A percentile compares a stretch with the other conserved stretches of the same genome.
Conservation (phyloP, 1,140 invertebrate species). For the Philopotamus ludificatus region DNA sequence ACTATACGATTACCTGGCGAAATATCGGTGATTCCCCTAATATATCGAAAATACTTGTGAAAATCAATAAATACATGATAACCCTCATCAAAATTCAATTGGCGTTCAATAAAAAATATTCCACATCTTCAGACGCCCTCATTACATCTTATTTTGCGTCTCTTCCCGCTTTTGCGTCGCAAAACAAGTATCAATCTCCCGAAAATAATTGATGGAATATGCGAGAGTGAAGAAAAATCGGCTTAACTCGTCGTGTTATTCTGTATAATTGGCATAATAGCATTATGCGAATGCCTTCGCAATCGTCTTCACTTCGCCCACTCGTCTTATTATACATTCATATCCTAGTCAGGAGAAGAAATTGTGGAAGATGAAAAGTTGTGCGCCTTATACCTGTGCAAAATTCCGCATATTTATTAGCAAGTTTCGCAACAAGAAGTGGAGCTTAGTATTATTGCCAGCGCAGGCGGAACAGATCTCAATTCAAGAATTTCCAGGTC, state of each 20-base stretch:
- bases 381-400: constrained; percentile 7
- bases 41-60: no score
- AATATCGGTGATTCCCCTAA: no score
- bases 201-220: background rate
- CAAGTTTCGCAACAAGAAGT: constrained; percentile 11
- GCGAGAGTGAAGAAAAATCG: background rate
- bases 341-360: background rate
- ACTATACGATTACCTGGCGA: background rate
- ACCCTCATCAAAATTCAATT: no score
- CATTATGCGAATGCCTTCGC: background rate
- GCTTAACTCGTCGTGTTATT: background rate
- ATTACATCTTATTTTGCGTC: no score
- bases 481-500: background rate
- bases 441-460: background rate
- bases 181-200: background rate
- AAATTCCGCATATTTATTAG: constrained; percentile 26
- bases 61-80: no score
- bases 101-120: no score
- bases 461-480: background rate
- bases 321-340: constrained; percentile 9
- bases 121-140: no score
- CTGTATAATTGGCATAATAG: background rate
- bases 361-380: constrained; percentile 13
- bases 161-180: no score
- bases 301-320: constrained; percentile 8